These are phyloP conservation scores for Bactericera cockerelli DNA, from an alignment of 1,140 invertebrate genomes.

Conservation along the genomic window DNA sequence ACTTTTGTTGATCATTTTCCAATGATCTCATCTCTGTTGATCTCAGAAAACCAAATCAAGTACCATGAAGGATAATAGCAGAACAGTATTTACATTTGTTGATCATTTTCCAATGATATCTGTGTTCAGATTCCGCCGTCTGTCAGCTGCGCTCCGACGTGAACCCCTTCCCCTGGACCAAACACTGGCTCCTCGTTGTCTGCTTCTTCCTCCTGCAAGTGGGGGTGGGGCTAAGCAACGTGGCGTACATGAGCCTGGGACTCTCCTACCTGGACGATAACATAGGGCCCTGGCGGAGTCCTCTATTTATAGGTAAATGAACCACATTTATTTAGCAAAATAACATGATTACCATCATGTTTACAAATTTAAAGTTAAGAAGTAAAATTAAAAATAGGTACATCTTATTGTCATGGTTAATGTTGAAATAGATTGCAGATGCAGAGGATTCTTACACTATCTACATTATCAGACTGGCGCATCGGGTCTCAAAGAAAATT, in stretches of 20 bases:
- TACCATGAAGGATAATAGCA: no score
- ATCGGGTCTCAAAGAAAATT: neutral
- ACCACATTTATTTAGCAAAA: no score
- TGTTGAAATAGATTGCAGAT: neutral
- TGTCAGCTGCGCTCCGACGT: neutral
- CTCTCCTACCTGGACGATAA: neutral
- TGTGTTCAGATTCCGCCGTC: neutral
- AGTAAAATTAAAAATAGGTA: no score
- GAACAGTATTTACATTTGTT: no score
- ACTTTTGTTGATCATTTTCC: no score
- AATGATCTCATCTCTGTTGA: no score
- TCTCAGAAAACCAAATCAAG: no score
- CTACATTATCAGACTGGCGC: neutral
- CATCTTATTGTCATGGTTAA: no score
- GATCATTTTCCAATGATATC: no score
- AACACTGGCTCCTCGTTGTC: neutral
- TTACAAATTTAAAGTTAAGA: no score
- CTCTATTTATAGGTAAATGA: neutral
- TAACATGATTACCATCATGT: no score
- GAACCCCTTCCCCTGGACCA: neutral
- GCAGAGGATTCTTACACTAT: neutral
- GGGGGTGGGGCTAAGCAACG: neutral
- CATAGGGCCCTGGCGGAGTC: neutral
- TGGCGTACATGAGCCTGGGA: neutral
- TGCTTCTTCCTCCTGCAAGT: neutral